Conservation (phyloP, 1,140 invertebrate genomes). For the Micrasema longulum region DNA sequence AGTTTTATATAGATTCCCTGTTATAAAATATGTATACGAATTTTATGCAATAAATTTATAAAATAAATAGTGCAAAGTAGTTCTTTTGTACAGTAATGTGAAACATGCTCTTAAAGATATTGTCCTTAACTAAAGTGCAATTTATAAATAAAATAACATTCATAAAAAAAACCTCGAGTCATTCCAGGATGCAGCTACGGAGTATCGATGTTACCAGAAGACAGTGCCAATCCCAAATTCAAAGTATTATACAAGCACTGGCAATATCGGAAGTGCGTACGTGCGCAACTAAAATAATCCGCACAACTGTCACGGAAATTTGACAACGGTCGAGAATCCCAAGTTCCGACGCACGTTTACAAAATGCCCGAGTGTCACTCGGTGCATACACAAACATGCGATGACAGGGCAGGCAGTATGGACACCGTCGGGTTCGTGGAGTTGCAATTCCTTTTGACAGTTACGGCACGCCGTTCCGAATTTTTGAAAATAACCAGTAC, state of each 20-base stretch:
- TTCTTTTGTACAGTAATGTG: too few relatives aligned
- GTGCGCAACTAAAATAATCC: conserved; percentile 12
- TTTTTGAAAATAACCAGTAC: conserved; percentile 82
- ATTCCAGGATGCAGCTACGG: conserved; percentile 37
- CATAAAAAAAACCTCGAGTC: conserved; percentile 42
- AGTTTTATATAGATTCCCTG: too few relatives aligned
- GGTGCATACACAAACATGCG: neutral
- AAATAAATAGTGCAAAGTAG: too few relatives aligned
- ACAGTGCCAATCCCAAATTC: conserved; percentile 57
- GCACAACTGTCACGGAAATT: conserved; percentile 13
- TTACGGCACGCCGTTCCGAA: conserved; percentile 35
- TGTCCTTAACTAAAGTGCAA: neutral
- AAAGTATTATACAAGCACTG: conserved; percentile 88
- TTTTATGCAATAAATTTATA: too few relatives aligned
- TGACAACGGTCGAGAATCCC: neutral
- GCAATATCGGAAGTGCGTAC: conserved; percentile 56
- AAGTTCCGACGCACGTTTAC: neutral
- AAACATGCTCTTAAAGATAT: neutral
- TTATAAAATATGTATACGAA: too few relatives aligned
- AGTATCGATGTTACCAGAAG: conserved; percentile 14
- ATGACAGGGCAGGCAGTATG: neutral
- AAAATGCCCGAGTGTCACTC: neutral
- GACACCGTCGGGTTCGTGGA: too few relatives aligned
- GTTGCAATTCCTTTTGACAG: neutral
- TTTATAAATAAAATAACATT: conserved; percentile 34